phyloP scores from a whole-genome alignment of 92 coral and sea anemone species.

The Siderastrea siderea region DNA sequence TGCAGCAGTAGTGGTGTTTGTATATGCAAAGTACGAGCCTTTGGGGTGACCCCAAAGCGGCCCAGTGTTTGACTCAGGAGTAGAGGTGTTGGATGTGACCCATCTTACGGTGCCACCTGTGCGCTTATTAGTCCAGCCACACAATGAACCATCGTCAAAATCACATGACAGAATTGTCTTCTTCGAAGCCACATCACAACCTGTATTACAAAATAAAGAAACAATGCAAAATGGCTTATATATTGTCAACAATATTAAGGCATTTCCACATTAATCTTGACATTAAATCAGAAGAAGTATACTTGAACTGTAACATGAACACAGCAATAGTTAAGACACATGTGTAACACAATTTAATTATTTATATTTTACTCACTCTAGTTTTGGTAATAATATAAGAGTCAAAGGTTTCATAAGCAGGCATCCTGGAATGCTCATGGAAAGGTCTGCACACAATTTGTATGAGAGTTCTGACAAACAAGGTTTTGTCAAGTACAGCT shows the following conservation, averaged over 20 bases:
- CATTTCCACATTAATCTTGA: no score
- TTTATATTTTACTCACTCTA: no score
- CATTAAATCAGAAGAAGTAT: neutral
- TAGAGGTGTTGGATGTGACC: conserved; percentile 72
- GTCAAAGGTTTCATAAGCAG: no score
- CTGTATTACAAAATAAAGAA: conserved; percentile 31
- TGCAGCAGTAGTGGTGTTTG: conserved; percentile 55
- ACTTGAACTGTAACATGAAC: no score
- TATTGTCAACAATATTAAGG: neutral
- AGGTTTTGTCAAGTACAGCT: no score
- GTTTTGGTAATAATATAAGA: no score
- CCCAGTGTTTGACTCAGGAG: conserved; percentile 62
- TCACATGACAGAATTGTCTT: conserved; percentile 76
- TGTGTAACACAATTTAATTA: no score
- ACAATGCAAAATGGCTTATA: neutral
- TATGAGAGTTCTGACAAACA: no score
- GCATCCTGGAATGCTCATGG: no score
- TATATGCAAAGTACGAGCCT: conserved; percentile 81
- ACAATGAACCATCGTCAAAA: conserved; percentile 75
- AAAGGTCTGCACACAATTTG: no score
- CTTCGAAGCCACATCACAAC: conserved; percentile 73
- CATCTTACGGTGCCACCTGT: conserved; percentile 51
- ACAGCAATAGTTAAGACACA: no score
- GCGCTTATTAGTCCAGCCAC: conserved; percentile 75
- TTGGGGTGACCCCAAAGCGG: conserved; percentile 90